A percentile compares a stretch with the other conserved stretches of the same genome.
phyloP scores from a whole-genome alignment of 1,140 invertebrate genomes.

The Halictus rubicundus region DNA sequence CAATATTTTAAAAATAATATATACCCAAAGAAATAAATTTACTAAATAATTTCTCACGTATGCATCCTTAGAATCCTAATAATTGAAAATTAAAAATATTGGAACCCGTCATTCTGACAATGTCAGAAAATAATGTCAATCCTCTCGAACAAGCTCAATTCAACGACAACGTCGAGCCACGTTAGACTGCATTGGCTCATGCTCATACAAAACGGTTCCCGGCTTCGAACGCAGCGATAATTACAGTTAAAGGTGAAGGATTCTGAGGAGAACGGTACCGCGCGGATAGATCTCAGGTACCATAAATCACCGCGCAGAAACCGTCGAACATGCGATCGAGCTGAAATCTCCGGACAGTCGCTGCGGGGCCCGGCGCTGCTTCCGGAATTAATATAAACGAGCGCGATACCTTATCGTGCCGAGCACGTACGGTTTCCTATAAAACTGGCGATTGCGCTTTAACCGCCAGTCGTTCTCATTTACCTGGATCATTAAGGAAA shows the following conservation, averaged over 20 bases:
- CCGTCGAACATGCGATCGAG: conserved; percentile 6
- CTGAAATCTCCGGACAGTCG: conserved; percentile 23
- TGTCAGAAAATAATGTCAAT: too few species aligned
- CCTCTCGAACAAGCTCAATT: too few species aligned
- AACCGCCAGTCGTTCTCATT: conserved; percentile 72
- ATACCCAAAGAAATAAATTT: too few species aligned
- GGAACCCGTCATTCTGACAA: too few species aligned
- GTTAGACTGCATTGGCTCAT: too few species aligned
- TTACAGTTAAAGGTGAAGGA: neutral
- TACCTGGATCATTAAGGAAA: conserved; percentile 68
- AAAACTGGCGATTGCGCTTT: conserved; percentile 70
- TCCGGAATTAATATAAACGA: conserved; percentile 66
- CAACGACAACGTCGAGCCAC: too few species aligned
- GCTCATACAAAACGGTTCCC: neutral
- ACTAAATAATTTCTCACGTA: too few species aligned
- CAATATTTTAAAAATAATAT: too few species aligned
- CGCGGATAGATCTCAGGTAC: neutral
- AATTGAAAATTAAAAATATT: too few species aligned
- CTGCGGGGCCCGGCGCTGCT: conserved; percentile 34
- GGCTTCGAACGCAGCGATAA: too few species aligned
- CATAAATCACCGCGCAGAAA: conserved; percentile 25
- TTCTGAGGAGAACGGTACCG: neutral
- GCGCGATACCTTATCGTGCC: conserved; percentile 65
- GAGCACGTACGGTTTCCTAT: conserved; percentile 61
- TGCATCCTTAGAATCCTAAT: too few species aligned